Evolutionary conservation across 2,888 invertebrate species (phyloP), one percentile per base, ranked within the genome.

Genomic region (Onchidella celtica): DNA sequence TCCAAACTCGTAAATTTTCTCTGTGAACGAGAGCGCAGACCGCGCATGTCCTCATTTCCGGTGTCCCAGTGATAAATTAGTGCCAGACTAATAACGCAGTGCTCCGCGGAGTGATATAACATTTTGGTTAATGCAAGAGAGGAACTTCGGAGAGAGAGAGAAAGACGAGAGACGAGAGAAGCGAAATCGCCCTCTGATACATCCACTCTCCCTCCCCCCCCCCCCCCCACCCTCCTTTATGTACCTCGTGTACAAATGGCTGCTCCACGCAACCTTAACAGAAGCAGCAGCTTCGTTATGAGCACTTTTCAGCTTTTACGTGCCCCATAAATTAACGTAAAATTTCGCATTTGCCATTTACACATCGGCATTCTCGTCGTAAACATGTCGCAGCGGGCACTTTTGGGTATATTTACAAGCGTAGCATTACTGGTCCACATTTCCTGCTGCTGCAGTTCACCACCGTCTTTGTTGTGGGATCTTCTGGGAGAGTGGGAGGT

Each of bases 281-380:
- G 57, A 57, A 34, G 72, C 72, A 72, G 57, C 57, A 34, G 57
- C 72, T 72, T 34, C 73, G 59, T 73, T 73, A 61, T 38, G 34
- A 36, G 36, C 73, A 73, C 73, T 73, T 61, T 38, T 61, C 73
- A 38, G 59, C 24, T 73, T 29, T 34, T 59, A 59, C 73, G 14
- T 14, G 9, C 14, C 1, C 73, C n/a, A 73, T 73, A 73, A 73
- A 73, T 73, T 73, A 24, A 9, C 14, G 24, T 11, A 36, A 61
- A 73, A 59, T 24, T 21, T 17, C 59, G 36, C 36, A 73, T 73
- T 73, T 59, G 73, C 34, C 73, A 59, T 61, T 73, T 73, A 59
- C 73, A 73, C 73, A 59, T 34, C 36, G 73, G 61, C 36, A 73
- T 73, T 73, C 27, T 57, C 59, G 59, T 14, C 57, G 73, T 73